Base-by-base conservation (phyloP, 1,140 invertebrate species). In the Sycophila sp. region DNA sequence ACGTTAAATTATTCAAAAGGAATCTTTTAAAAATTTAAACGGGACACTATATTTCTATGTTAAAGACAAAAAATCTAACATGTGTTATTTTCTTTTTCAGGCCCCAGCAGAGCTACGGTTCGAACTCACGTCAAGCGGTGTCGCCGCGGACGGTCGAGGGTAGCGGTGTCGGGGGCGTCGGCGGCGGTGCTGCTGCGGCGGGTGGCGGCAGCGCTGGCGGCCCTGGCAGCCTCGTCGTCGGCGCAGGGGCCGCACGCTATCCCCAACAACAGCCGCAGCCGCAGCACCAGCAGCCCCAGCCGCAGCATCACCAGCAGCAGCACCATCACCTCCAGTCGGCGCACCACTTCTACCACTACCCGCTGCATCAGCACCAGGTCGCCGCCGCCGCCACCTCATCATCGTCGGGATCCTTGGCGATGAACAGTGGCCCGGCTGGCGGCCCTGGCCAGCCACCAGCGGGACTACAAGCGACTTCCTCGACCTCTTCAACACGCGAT, bases 121-220 rank as follows among this genome's bases (percentile, higher is more conserved):
- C 63, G 45, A 62, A 38, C 55, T 67, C 70, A 22, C 81, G 83
- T 83, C 81, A 85, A 86, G 71, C 85, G 15, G 80, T 84, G 63
- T 85, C 85, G 66, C 82, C 85, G 26, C 76, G 84, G 64, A 85
- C 83, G 68, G 82, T 83, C 64, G 83, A 81, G 42, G 58, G 73
- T 28, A 49, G 66, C 47, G 72, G 71, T 56, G 66, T 69, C 32
- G 60, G 58, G 49, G 51, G 62, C 55, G 73, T 28, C 45, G 64
- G 66, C 38, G 36, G 59, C 7, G 49, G 69, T 60, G 60, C 65
- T 13, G 66, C 42, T 42, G 69, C 67, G 24, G 68, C 68, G 51
- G 36, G 71, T 60, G 73, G 69, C 74, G 58, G 72, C n/a, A 59
- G 73, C 59, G 69, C 67, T n/a, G 68, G 34, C 32, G 69, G 62